Evolutionary conservation across 2,113 vertebrate genomes (phyloP).

Genomic region (Salvelinus namaycush): DNA sequence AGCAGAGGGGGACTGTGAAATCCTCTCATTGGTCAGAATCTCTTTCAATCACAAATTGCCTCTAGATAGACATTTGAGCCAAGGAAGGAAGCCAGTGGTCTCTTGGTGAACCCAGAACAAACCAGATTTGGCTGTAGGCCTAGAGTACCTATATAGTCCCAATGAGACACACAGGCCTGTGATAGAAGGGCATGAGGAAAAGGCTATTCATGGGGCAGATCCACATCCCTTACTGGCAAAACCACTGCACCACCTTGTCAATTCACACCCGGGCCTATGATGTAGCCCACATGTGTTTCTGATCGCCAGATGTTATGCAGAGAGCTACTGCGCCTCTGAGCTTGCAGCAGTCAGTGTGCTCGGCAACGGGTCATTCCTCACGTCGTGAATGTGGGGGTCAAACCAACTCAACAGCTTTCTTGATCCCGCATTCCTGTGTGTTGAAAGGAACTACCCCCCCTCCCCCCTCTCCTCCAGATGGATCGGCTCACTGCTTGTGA

Average conservation of each 20-base stretch:
- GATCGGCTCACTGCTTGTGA: constrained; percentile 7
- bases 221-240: constrained; percentile 13
- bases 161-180: constrained; percentile 14
- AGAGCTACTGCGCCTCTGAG: neutral
- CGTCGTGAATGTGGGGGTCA: constrained; percentile 10
- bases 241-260: neutral
- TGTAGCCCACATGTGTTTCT: constrained; percentile 19
- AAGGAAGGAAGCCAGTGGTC: constrained; percentile 2
- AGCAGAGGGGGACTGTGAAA: neutral
- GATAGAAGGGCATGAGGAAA: neutral
- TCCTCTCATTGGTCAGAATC: neutral
- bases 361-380: constrained; percentile 11
- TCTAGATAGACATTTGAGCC: too few relatives aligned
- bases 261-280: neutral
- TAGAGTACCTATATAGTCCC: constrained; percentile 10
- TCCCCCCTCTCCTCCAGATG: constrained; percentile 6
- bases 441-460: constrained; percentile 7
- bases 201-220: neutral
- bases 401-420: constrained; percentile 17
- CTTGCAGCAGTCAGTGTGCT: neutral
- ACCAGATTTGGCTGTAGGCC: neutral
- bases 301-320: constrained; percentile 12
- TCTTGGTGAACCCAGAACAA: neutral
- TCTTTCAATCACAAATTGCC: neutral
- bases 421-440: constrained; percentile 17